Conservation (phyloP, 2,797 vertebrate species). For the Semotilus atromaculatus region DNA sequence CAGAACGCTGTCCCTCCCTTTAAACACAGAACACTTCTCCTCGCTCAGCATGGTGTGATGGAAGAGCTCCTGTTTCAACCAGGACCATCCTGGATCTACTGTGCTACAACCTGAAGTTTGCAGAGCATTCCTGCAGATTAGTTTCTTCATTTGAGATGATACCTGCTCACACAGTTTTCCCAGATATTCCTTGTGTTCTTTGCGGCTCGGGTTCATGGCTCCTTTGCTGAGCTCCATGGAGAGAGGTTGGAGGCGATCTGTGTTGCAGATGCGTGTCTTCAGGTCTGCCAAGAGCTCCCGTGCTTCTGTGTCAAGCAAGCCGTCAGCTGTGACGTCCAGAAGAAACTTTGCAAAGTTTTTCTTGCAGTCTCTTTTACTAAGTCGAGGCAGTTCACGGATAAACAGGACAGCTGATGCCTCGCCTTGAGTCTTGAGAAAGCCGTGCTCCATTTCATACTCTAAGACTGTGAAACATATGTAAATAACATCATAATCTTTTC, state of each 20-base stretch:
- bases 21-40: slow-evolving; percentile 65
- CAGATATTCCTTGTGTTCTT: slow-evolving; percentile 80
- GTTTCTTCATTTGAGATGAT: slow-evolving; percentile 75
- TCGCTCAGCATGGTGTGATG: slow-evolving; percentile 68
- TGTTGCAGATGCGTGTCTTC: slow-evolving; percentile 72
- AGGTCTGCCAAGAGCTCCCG: slow-evolving; percentile 74
- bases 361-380: slow-evolving; percentile 65
- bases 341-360: slow-evolving; percentile 67
- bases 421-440: slow-evolving; percentile 66
- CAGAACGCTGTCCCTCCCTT: slow-evolving; percentile 76
- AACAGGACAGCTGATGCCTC: slow-evolving; percentile 71
- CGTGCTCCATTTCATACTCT: slow-evolving; percentile 78
- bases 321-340: slow-evolving; percentile 71
- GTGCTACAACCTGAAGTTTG: not conserved
- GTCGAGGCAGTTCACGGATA: slow-evolving; percentile 75
- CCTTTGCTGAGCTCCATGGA: slow-evolving; percentile 73
- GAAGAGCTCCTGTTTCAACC: slow-evolving; percentile 74
- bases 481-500: not conserved
- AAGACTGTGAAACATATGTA: slow-evolving; percentile 69
- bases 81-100: not conserved
- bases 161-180: slow-evolving; percentile 79
- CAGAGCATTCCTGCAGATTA: slow-evolving; percentile 62
- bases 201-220: slow-evolving; percentile 66
- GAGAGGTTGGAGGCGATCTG: slow-evolving; percentile 71
- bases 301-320: slow-evolving; percentile 74